Percentiles rank a stretch among this genome's conserved stretches.
phyloP scores from a whole-genome alignment of 2,113 vertebrate species.

The Solea senegalensis region DNA sequence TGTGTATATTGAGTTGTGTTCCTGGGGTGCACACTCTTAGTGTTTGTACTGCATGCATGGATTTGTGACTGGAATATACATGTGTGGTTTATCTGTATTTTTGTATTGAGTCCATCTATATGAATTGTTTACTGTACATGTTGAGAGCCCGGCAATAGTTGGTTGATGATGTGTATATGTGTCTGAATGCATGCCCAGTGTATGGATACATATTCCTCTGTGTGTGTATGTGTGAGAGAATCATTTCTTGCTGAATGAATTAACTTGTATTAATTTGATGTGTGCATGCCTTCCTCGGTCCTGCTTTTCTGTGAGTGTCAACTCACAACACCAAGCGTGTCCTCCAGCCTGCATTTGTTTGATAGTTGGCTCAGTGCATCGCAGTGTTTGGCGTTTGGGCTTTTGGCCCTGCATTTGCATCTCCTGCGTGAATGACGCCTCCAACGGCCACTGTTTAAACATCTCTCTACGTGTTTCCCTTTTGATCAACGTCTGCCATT shows the following conservation, averaged over 20 bases:
- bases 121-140: slow-evolving; percentile 67
- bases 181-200: slow-evolving; percentile 22
- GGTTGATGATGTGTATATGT: slow-evolving; percentile 43
- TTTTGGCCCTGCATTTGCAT: slow-evolving; percentile 35
- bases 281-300: slow-evolving; percentile 1
- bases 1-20: slow-evolving; percentile 65
- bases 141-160: slow-evolving; percentile 42
- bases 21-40: slow-evolving; percentile 36
- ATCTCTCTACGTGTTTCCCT: slow-evolving; percentile 79
- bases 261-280: slow-evolving; percentile 38
- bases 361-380: slow-evolving; percentile 56
- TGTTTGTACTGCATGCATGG: slow-evolving; percentile 58
- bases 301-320: slow-evolving; percentile 21
- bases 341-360: slow-evolving; percentile 51
- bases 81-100: slow-evolving; percentile 62
- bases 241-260: slow-evolving; percentile 12
- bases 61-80: slow-evolving; percentile 71
- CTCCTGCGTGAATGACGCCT: slow-evolving; percentile 65
- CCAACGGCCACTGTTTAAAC: slow-evolving; percentile 75
- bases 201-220: slow-evolving; percentile 18
- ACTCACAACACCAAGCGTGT: slow-evolving; percentile 19
- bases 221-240: not conserved
- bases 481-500: slow-evolving; percentile 82
- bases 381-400: slow-evolving; percentile 56
- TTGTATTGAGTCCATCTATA: slow-evolving; percentile 40